Percentiles rank a stretch among this genome's conserved stretches.
Evolutionary conservation across 2,888 invertebrate genomes (phyloP).

Genomic region (Junonia oenone): DNA sequence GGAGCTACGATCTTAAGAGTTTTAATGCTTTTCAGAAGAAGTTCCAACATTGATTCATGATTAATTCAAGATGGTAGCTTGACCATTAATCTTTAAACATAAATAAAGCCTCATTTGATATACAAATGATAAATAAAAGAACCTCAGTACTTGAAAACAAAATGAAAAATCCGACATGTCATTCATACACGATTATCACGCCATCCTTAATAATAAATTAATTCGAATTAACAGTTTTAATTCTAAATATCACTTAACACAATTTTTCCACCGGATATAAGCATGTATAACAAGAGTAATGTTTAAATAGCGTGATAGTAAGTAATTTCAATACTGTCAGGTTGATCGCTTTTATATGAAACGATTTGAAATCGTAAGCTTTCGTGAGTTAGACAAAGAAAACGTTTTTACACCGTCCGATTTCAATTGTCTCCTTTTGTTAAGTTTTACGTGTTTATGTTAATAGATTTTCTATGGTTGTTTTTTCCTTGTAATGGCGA

Average conservation of each 20-base stretch:
- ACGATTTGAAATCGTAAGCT: not conserved
- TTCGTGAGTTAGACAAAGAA: not conserved
- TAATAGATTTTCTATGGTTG: not conserved
- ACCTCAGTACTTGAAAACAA: not conserved
- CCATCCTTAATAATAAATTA: conserved; percentile 8
- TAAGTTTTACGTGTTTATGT: not conserved
- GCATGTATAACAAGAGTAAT: conserved; percentile 25
- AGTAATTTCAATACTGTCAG: conserved; percentile 20
- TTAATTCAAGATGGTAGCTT: too few relatives aligned
- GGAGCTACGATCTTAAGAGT: too few relatives aligned
- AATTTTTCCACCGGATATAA: conserved; percentile 11
- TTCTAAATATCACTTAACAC: conserved; percentile 24
- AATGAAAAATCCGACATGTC: not conserved
- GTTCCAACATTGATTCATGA: too few relatives aligned
- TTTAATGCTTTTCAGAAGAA: too few relatives aligned
- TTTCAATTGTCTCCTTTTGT: not conserved
- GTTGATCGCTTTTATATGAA: conserved; percentile 6
- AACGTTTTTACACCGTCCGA: not conserved
- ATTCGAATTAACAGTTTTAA: conserved; percentile 14
- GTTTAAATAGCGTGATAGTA: conserved; percentile 25
- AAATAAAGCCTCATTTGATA: too few relatives aligned
- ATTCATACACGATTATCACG: not conserved
- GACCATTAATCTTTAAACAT: too few relatives aligned
- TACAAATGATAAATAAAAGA: too few relatives aligned
- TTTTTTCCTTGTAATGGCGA: not conserved